A percentile compares a stretch with the other conserved stretches of the same genome.
phyloP scores from a whole-genome alignment of 2,113 vertebrate species.

The Galbula dea region DNA sequence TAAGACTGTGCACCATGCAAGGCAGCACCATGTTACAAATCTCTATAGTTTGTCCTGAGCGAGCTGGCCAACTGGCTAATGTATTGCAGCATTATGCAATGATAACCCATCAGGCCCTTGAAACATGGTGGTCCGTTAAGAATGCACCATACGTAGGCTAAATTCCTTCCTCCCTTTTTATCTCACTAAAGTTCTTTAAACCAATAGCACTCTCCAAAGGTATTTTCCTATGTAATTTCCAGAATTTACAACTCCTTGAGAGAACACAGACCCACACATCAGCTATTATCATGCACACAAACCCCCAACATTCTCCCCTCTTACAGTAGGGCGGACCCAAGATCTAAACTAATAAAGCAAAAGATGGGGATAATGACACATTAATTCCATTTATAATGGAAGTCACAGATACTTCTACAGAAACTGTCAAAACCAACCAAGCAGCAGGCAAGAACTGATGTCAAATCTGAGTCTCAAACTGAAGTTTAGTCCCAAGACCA shows the following conservation, averaged over 20 bases:
- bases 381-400: not conserved
- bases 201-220: not conserved
- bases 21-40: not conserved
- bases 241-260: not conserved
- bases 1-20: not conserved
- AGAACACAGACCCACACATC: not conserved
- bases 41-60: not conserved
- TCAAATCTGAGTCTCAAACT: not conserved
- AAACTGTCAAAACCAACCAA: not conserved
- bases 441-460: not conserved
- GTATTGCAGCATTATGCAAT: not conserved
- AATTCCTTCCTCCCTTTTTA: not conserved
- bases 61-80: not conserved
- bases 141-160: not conserved
- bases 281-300: not conserved
- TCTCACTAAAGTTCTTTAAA: not conserved
- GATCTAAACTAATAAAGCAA: not conserved
- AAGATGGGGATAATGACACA: not conserved
- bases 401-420: not conserved
- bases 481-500: not conserved
- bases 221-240: not conserved
- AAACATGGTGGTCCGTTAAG: not conserved
- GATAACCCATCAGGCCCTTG: not conserved
- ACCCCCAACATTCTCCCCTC: not conserved
- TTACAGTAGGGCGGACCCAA: not conserved